Conservation (phyloP, 2,113 vertebrate genomes). For the Pelvicachromis taeniatus region DNA sequence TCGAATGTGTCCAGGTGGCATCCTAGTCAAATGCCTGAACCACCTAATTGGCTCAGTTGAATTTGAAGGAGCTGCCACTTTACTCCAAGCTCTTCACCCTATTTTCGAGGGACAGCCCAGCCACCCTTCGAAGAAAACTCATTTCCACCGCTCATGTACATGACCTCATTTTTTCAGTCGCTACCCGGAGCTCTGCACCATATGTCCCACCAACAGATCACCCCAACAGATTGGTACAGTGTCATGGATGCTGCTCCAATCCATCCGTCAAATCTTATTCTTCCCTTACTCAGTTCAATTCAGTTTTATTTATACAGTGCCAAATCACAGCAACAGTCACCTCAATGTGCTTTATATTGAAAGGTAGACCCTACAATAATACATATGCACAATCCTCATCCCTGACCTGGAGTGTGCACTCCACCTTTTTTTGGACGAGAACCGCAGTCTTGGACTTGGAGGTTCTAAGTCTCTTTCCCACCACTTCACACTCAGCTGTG, state of each 20-base stretch:
- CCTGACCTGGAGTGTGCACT: neutral
- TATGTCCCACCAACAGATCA: too few relatives aligned
- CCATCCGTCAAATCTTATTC: neutral
- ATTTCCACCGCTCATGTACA: neutral
- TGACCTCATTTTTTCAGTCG: accelerated
- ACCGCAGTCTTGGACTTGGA: neutral
- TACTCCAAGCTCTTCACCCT: neutral
- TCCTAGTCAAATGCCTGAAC: neutral
- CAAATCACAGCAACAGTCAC: neutral
- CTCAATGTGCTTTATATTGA: neutral
- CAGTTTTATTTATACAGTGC: neutral
- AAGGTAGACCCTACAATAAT: neutral
- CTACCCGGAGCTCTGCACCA: neutral
- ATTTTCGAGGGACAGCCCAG: neutral
- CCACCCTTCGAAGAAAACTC: neutral
- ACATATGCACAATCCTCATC: neutral
- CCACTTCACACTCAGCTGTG: neutral
- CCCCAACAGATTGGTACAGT: too few relatives aligned
- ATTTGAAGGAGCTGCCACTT: neutral
- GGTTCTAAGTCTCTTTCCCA: neutral
- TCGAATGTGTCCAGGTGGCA: neutral
- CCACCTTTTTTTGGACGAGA: neutral
- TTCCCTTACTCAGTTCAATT: accelerated
- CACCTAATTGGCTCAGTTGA: neutral
- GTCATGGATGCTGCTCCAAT: neutral